These are phyloP conservation scores for Tenrec ecaudatus DNA, from an alignment of 2,113 vertebrate genomes.

Conservation along the genomic window DNA sequence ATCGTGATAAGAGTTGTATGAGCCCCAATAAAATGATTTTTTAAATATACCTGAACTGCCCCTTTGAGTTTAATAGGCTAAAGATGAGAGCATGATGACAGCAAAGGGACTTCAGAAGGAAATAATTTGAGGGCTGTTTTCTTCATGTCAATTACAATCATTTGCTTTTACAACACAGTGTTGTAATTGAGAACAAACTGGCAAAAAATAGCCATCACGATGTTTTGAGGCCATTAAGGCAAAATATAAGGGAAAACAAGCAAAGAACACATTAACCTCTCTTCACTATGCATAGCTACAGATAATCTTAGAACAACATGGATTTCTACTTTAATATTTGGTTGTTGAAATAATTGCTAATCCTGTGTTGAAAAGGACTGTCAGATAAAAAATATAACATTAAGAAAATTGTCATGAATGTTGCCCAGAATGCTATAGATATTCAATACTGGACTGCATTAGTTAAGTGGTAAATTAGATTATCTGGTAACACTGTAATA, in stretches of 20 bases:
- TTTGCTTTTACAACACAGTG: background rate
- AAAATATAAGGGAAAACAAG: constrained; percentile 42
- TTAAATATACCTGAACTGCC: background rate
- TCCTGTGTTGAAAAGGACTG: background rate
- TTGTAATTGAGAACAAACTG: constrained; percentile 60
- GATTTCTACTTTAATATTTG: background rate
- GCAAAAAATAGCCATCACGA: background rate
- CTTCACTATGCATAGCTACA: background rate
- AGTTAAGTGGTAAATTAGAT: background rate
- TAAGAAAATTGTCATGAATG: background rate
- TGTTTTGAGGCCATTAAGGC: constrained; percentile 28
- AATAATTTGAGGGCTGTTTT: background rate
- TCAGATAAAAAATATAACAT: background rate
- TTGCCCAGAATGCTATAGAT: background rate
- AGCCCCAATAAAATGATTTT: too few species aligned
- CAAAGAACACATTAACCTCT: background rate
- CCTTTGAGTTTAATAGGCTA: background rate
- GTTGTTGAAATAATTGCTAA: background rate
- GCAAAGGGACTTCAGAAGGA: background rate
- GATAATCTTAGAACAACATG: background rate
- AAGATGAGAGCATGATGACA: background rate
- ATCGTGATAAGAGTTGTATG: too few species aligned
- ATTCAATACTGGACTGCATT: background rate
- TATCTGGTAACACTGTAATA: background rate
- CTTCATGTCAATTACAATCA: background rate